These are phyloP conservation scores for Carpatolechia fugitivella DNA, from an alignment of 2,888 invertebrate genomes.

Conservation along the genomic window DNA sequence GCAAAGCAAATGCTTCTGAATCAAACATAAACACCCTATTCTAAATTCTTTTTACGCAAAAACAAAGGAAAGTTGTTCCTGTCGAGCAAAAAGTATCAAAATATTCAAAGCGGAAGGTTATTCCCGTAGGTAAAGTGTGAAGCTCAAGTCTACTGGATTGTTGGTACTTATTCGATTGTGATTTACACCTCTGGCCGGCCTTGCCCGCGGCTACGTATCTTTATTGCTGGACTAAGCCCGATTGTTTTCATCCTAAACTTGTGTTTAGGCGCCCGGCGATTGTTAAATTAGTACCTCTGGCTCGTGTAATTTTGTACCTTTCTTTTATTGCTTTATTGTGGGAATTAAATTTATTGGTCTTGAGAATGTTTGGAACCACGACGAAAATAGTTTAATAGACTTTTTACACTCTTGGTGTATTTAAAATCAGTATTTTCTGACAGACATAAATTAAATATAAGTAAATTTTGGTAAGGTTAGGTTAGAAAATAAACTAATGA, in stretches of 20 bases:
- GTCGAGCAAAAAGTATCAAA: not conserved
- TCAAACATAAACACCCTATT: not conserved
- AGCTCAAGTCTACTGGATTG: not conserved
- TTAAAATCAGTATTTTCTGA: no score
- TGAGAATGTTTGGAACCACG: not conserved
- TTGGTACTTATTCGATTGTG: not conserved
- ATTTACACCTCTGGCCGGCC: slow-evolving; percentile 3
- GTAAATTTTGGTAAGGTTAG: no score
- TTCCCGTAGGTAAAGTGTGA: slow-evolving; percentile 2
- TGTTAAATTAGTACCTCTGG: slow-evolving; percentile 10
- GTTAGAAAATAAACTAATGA: no score
- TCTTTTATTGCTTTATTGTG: slow-evolving; percentile 7
- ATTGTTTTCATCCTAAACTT: slow-evolving; percentile 12
- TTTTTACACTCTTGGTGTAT: not conserved
- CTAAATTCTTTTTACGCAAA: not conserved
- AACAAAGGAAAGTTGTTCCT: not conserved
- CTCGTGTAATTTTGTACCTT: slow-evolving; percentile 8
- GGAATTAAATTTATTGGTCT: not conserved
- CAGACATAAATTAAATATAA: no score
- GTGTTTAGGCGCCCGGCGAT: slow-evolving; percentile 7
- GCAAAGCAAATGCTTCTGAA: no score
- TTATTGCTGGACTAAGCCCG: slow-evolving; percentile 3
- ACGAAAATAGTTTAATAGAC: not conserved
- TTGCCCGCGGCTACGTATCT: slow-evolving; percentile 8
- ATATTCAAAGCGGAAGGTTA: not conserved